Base-by-base conservation (phyloP, 2,797 vertebrate genomes). In the Gallinago stenura region DNA sequence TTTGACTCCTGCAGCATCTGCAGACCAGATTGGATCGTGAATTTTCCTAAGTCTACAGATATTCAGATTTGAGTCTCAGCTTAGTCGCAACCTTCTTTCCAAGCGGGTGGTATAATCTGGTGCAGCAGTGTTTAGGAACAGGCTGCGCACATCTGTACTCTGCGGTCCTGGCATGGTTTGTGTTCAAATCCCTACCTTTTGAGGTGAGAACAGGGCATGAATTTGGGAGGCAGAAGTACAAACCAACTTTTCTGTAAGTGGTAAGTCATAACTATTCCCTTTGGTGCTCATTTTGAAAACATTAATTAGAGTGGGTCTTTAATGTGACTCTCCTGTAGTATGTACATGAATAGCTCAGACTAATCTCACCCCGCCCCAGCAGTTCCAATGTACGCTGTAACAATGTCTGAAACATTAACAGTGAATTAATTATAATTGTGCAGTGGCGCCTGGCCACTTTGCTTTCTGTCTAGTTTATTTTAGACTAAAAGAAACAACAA, bases 371-470 rank as follows among this genome's bases (percentile, higher is more conserved):
- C 90, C 3, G 16, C 90, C 93, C 94, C 90, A 94, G 93, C 94
- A 96, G 89, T 92, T 96, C 91, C 95, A 92, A 80, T 80, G 94
- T 92, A 87, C 3, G 2, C 91, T 60, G 68, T 64, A 93, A 92
- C 91, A 90, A 90, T 43, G 95, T 65, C 93, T 93, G 90, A 95
- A 93, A 95, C 88, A 92, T 97, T 97, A 95, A 95, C 94, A 97
- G 81, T 85, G 90, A 96, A 95, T 97, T 95, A 96, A 96, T 96
- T 96, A 94, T 89, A 95, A 95, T 94, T 95, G 96, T 95, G 96
- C 96, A 95, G 93, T 93, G 96, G 96, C 81, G 90, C 96, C 96
- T 95, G 91, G 95, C 93, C 92, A 96, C 93, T 95, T 89, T 78
- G 75, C 92, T 97, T 83, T 90, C 95, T 71, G 96, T 97, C 92